Evolutionary conservation across 2,113 vertebrate species (phyloP).

Genomic region (Oxyruncus cristatus): DNA sequence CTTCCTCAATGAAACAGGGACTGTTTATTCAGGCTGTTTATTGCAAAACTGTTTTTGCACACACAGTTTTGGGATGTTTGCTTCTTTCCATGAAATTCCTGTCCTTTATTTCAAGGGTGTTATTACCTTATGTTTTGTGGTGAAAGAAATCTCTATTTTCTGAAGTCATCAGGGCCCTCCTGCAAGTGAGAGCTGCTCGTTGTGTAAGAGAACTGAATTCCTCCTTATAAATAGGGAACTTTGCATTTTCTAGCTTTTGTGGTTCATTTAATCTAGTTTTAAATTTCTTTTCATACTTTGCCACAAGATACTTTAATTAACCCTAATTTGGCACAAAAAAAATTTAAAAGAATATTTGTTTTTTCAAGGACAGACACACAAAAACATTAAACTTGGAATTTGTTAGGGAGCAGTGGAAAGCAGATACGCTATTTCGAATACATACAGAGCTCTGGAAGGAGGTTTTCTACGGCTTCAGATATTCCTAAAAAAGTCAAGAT

Average conservation of each 20-base stretch:
- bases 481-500: fast-evolving
- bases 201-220: background rate
- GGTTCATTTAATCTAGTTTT: background rate
- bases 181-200: background rate
- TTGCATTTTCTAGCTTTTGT: background rate
- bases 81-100: background rate
- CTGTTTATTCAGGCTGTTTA: background rate
- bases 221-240: background rate
- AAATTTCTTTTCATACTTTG: background rate
- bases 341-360: background rate
- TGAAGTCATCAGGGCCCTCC: background rate
- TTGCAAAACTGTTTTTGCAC: background rate
- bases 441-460: background rate
- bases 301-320: background rate
- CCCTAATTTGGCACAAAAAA: background rate
- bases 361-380: background rate
- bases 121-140: background rate
- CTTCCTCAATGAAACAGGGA: background rate
- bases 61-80: background rate
- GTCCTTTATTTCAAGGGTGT: background rate
- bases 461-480: background rate
- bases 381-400: background rate
- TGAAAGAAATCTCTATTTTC: background rate
- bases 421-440: background rate
- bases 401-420: background rate